phyloP scores from a whole-genome alignment of 2,797 vertebrate genomes.

The Manis pentadactyla region DNA sequence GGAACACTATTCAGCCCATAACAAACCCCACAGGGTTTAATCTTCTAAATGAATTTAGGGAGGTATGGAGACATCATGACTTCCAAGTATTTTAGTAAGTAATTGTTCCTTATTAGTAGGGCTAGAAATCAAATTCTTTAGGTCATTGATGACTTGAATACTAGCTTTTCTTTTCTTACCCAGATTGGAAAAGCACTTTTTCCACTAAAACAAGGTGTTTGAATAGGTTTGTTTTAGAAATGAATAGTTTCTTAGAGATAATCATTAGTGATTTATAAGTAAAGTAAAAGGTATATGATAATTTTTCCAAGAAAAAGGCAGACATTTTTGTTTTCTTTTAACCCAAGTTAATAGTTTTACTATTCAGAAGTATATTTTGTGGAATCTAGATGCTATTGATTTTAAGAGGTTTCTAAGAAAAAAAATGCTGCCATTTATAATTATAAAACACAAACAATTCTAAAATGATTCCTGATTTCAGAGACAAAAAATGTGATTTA shows the following conservation, averaged over 20 bases:
- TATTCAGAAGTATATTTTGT: not conserved
- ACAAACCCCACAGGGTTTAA: not conserved
- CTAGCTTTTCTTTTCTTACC: not conserved
- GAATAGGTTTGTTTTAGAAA: not conserved
- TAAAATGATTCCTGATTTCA: conserved; percentile 7
- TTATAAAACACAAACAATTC: not conserved
- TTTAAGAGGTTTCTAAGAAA: conserved; percentile 14
- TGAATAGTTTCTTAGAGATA: not conserved
- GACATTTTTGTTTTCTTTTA: not conserved
- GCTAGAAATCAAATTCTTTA: not conserved
- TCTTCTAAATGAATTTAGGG: not conserved
- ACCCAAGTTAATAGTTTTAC: not conserved
- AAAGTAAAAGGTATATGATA: not conserved
- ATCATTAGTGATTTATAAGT: not conserved
- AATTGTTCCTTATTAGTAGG: not conserved
- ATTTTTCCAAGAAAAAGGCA: not conserved
- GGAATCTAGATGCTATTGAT: not conserved
- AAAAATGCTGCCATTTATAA: not conserved
- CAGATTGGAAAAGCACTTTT: not conserved
- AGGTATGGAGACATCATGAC: not conserved
- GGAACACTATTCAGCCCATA: not conserved
- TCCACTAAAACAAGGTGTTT: not conserved
- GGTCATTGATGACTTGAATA: not conserved
- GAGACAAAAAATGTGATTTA: not conserved
- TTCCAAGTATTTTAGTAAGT: not conserved